Conservation (phyloP, 2,113 vertebrate genomes). For the Arothron firmamentum region DNA sequence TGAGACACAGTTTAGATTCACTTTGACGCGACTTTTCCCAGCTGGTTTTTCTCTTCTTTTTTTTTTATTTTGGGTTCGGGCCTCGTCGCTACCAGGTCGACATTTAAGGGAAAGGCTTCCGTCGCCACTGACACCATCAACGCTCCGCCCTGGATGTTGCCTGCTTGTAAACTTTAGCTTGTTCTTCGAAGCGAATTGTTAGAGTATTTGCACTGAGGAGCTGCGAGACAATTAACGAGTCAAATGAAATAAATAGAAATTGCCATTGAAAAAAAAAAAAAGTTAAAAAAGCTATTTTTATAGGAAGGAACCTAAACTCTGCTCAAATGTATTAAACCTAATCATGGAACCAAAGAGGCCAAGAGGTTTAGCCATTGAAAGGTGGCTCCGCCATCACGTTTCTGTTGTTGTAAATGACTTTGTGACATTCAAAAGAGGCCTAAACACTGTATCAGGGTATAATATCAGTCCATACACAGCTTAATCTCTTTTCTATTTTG, state of each 20-base stretch:
- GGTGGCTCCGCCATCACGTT: conserved; percentile 76
- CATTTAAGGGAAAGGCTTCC: background rate
- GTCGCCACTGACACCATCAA: background rate
- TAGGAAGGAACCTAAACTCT: conserved; percentile 86
- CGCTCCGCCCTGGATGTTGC: background rate
- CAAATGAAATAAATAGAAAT: conserved; percentile 64
- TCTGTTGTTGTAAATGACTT: conserved; percentile 77
- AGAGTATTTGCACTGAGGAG: conserved; percentile 97
- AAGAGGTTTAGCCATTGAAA: conserved; percentile 82
- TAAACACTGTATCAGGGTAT: conserved; percentile 91
- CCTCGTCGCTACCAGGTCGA: background rate
- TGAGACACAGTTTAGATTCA: conserved; percentile 43
- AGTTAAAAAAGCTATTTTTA: conserved; percentile 88
- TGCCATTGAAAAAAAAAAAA: conserved; percentile 85
- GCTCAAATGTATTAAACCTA: conserved; percentile 91
- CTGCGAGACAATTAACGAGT: conserved; percentile 80
- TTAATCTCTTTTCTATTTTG: conserved; percentile 80
- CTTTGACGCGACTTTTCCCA: conserved; percentile 37
- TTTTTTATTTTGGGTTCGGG: background rate
- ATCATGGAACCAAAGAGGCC: conserved; percentile 99
- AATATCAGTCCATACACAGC: conserved; percentile 82
- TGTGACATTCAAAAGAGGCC: conserved; percentile 81
- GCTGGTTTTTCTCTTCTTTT: background rate
- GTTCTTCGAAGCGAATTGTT: conserved; percentile 86
- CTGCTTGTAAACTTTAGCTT: conserved; percentile 78